Evolutionary conservation across 2,888 invertebrate species (phyloP), one percentile per base, ranked within the genome.

Genomic region (Spilarctia lutea): DNA sequence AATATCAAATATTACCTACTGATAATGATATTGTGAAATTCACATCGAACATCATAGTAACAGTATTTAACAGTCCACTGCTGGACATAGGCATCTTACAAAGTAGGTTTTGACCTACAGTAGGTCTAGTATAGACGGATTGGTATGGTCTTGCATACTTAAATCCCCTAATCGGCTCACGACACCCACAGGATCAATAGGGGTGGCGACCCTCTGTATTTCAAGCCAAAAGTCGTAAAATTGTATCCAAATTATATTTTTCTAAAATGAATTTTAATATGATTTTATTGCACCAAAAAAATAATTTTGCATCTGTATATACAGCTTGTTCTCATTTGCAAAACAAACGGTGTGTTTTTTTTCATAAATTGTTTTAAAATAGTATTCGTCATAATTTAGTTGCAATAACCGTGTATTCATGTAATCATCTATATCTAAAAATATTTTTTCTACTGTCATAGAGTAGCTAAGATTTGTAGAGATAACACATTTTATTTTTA

Each of bases 301-400:
- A 78, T 71, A 70, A 33, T 78, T 83, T 80, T 81, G 83, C 80
- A 63, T 83, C 81, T 75, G 71, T 80, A 82, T n/a, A n/a, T 81
- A 48, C 52, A 73, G 84, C 81, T 84, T 83, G 68, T 79, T 83
- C 78, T 84, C 79, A 84, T 83, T 84, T 84, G 83, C 82, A 81
- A 83, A 84, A 79, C 75, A 83, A 82, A 84, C 82, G 82, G 84
- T 83, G 84, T 82, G 78, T 79, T 79, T 80, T 42, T 45, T 60
- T 74, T 80, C 72, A 81, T 79, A 79, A 76, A 79, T 79, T 79
- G 76, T 78, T 79, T 80, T 68, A 73, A 79, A 75, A 48, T 77
- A 73, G 73, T 79, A 83, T 68, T 77, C 77, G 75, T 76, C 75
- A 77, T 70, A 69, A 45, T 82, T 77, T 27, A 65, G 73, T 73